Evolutionary conservation across 2,797 vertebrate species (phyloP).

Genomic region (Cryptoprocta ferox): DNA sequence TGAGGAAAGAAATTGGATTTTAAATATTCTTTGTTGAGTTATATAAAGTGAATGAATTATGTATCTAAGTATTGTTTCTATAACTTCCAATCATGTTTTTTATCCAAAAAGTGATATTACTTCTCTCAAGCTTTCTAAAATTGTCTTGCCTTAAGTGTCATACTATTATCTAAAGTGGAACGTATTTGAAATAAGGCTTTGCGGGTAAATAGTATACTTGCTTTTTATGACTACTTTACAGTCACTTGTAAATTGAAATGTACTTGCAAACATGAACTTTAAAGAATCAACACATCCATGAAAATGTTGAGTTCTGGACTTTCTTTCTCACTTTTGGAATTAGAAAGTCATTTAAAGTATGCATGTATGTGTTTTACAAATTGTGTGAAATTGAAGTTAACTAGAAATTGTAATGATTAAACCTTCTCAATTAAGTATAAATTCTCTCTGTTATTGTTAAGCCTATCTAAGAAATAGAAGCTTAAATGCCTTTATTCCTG

Average conservation of each 20-base stretch:
- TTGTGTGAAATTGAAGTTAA: not conserved
- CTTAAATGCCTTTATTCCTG: not conserved
- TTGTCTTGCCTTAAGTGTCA: conserved; percentile 76
- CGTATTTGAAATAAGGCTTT: not conserved
- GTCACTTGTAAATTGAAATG: not conserved
- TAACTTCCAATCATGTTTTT: conserved; percentile 76
- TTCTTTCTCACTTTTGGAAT: not conserved
- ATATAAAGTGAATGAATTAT: not conserved
- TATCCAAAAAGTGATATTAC: conserved; percentile 80
- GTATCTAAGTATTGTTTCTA: not conserved
- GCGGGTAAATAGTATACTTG: not conserved
- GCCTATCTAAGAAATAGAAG: not conserved
- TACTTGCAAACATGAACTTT: not conserved
- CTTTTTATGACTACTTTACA: not conserved
- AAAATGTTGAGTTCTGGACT: not conserved
- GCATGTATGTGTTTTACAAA: not conserved
- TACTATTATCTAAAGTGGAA: not conserved
- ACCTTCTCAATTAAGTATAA: not conserved
- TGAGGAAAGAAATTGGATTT: not conserved
- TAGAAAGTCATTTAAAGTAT: not conserved
- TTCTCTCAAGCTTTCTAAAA: conserved; percentile 81
- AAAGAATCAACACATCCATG: not conserved
- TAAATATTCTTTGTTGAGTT: not conserved
- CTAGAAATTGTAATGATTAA: not conserved
- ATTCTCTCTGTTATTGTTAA: not conserved